Conservation (phyloP, 2,888 invertebrate species). For the Heliconius charithonia region DNA sequence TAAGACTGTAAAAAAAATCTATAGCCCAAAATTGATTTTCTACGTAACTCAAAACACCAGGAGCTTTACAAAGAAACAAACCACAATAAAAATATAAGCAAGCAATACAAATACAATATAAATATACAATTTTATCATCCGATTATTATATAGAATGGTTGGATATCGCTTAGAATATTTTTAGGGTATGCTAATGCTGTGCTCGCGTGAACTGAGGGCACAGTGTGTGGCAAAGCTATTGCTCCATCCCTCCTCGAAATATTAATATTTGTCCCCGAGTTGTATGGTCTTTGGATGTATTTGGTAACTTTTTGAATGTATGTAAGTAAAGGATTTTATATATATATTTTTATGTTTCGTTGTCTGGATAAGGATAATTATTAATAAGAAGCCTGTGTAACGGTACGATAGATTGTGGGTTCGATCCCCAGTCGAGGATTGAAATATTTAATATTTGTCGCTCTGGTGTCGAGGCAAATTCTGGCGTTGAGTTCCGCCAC, state of each 20-base stretch:
- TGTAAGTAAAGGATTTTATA: not conserved
- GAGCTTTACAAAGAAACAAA: not conserved
- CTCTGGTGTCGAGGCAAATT: too few species aligned
- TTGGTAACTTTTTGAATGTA: not conserved
- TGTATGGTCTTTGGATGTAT: not conserved
- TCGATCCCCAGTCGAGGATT: too few species aligned
- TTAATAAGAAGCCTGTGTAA: too few species aligned
- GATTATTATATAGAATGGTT: constrained; percentile 32
- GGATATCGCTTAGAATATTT: constrained; percentile 45
- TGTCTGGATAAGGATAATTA: too few species aligned
- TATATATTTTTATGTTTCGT: too few species aligned
- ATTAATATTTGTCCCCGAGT: constrained; percentile 39
- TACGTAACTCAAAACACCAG: not conserved
- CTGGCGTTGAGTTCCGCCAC: too few species aligned
- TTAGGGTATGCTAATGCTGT: constrained; percentile 48
- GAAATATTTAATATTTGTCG: too few species aligned
- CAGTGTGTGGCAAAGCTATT: constrained; percentile 32
- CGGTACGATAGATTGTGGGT: too few species aligned
- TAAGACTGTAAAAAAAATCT: too few species aligned
- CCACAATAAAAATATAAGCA: not conserved
- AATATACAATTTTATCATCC: constrained; percentile 19
- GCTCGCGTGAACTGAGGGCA: constrained; percentile 46
- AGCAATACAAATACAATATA: constrained; percentile 6
- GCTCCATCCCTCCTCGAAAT: constrained; percentile 15
- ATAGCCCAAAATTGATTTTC: too few species aligned